Evolutionary conservation across 2,797 vertebrate species (phyloP), one percentile per base, ranked within the genome.

Genomic region (Falco cherrug): DNA sequence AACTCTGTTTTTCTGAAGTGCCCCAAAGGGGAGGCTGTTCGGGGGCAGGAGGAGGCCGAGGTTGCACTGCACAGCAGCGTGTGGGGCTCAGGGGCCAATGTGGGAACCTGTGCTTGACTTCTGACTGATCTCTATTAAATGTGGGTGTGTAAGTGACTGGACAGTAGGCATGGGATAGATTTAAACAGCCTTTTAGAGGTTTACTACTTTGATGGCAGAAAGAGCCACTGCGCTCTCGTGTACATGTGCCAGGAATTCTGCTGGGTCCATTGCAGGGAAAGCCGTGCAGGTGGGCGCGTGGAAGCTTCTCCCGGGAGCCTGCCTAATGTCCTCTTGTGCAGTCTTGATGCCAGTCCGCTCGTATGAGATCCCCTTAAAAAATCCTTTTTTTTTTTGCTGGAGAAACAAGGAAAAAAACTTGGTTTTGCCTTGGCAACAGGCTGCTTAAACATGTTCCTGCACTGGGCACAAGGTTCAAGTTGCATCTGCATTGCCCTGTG

Each of bases 381-480:
- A 84, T 88, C 37, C 43, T 35, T 90, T 87, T 45, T 45, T 45
- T 43, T 45, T 45, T 45, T 18, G 8, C 43, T 45, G 8, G 43
- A 45, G 43, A 45, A 45, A 45, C 43, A 45, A 45, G 43, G 43
- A 45, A 45, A 18, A 45, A 16, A 18, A 17, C 22, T 75, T 83
- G 33, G 28, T 70, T 94, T 63, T 54, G 47, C n/a, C 21, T 50
- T 80, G 39, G 39, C 21, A 87, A 21, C 19, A 67, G 35, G 21
- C 39, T 2, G 0, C 59, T 63, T 75, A 54, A 35, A 78, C 37
- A 5, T 0, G 0, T 60, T 68, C 13, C 53, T 82, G 33, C 33
- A 25, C 17, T 31, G 37, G 76, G 15, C 24, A 54, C 41, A 47
- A 81, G 50, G 35, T 56, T 86, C 0, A 1, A 50, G 8, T 33